Percentiles rank a stretch among this genome's conserved stretches.
phyloP scores from a whole-genome alignment of 1,140 invertebrate species.

The Heliconius eleuchia region DNA sequence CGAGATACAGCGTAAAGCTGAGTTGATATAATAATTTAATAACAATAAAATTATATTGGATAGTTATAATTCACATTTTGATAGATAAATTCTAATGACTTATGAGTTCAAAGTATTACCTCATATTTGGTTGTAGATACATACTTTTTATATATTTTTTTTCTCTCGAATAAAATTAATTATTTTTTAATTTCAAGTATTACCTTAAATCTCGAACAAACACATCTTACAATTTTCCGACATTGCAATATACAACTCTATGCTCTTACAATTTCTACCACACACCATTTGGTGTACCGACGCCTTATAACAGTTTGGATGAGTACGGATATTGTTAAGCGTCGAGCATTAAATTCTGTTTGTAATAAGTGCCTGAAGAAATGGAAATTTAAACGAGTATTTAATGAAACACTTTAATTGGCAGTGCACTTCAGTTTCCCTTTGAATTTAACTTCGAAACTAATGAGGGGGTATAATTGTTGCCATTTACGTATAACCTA shows the following conservation, averaged over 20 bases:
- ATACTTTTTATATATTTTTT: no score
- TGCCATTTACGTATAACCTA: background rate
- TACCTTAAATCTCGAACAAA: background rate
- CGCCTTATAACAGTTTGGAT: slow-evolving; percentile 40
- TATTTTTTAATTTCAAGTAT: no score
- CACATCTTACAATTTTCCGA: background rate
- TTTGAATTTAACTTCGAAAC: slow-evolving; percentile 24
- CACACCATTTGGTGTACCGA: slow-evolving; percentile 32
- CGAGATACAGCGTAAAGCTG: no score
- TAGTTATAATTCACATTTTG: no score
- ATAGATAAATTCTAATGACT: background rate
- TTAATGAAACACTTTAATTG: slow-evolving; percentile 32
- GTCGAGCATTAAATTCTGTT: slow-evolving; percentile 45
- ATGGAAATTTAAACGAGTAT: slow-evolving; percentile 38
- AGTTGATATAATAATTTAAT: no score
- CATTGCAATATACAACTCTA: background rate
- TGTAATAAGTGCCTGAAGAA: slow-evolving; percentile 34
- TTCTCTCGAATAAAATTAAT: no score
- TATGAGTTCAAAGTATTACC: no score
- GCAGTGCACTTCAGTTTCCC: slow-evolving; percentile 24
- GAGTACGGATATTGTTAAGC: slow-evolving; percentile 51
- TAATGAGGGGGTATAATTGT: slow-evolving; percentile 12
- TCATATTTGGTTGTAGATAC: no score
- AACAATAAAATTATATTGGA: no score
- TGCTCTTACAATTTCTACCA: slow-evolving; percentile 19